Percentiles rank a stretch among this genome's conserved stretches.
Conservation (phyloP, 2,113 vertebrate species). For the Barbus barbus region DNA sequence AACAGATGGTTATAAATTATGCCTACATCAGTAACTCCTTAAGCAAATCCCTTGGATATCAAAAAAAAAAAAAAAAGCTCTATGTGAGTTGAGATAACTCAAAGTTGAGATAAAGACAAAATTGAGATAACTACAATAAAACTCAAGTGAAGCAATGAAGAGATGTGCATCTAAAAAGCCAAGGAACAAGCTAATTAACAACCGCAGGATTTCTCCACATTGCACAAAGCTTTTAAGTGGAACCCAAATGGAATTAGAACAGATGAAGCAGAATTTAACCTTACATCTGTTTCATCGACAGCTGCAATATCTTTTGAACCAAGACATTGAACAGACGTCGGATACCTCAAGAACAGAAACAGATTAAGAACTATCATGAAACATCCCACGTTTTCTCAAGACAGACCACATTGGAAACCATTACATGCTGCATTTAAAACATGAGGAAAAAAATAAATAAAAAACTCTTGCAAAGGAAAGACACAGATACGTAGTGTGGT, state of each 20-base stretch:
- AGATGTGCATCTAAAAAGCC: neutral
- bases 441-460: neutral
- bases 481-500: constrained; percentile 28
- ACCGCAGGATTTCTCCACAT: constrained; percentile 23
- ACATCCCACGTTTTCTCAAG: constrained; percentile 16
- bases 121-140: constrained; percentile 18
- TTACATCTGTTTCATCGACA: constrained; percentile 1
- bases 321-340: neutral
- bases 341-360: constrained; percentile 5
- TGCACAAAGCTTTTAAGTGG: constrained; percentile 34
- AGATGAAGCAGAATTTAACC: constrained; percentile 26
- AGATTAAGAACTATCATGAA: constrained; percentile 19
- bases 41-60: constrained; percentile 39
- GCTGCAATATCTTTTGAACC: constrained; percentile 13
- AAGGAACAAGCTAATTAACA: neutral
- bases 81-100: no score
- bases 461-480: neutral
- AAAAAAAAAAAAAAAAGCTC: neutral
- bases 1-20: constrained; percentile 32
- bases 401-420: constrained; percentile 30
- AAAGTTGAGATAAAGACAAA: constrained; percentile 8
- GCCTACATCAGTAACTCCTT: constrained; percentile 32
- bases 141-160: constrained; percentile 10
- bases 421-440: constrained; percentile 12
- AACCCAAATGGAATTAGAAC: constrained; percentile 1